Conservation (phyloP, 1,140 invertebrate species). For the Pseudobourletiella spinata region DNA sequence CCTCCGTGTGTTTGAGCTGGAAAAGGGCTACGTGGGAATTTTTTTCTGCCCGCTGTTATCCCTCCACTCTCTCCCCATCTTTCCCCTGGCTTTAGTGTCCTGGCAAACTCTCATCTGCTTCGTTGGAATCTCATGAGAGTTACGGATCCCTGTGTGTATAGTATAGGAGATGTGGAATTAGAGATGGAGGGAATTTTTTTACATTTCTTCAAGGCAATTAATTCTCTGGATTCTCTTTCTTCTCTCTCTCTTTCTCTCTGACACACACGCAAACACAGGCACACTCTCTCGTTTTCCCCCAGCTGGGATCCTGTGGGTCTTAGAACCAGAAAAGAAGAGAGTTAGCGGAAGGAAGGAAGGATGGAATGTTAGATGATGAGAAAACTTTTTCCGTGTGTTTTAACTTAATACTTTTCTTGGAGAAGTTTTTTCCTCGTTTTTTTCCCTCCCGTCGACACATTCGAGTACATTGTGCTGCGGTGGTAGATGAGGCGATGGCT, state of each 20-base stretch:
- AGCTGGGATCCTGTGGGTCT: too few relatives aligned
- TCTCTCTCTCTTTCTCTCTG: not conserved
- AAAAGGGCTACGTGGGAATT: too few relatives aligned
- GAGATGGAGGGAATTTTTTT: constrained; percentile 1
- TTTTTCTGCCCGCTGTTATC: too few relatives aligned
- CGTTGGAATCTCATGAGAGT: too few relatives aligned
- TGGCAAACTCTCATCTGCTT: too few relatives aligned
- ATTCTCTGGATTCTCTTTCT: not conserved
- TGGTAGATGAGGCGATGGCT: not conserved
- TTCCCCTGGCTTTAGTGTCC: too few relatives aligned
- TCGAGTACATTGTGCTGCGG: not conserved
- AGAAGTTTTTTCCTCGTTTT: not conserved
- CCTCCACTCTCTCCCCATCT: not conserved
- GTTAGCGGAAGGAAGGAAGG: too few relatives aligned
- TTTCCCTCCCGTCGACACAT: not conserved
- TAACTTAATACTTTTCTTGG: too few relatives aligned
- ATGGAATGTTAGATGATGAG: too few relatives aligned
- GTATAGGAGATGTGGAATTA: not conserved
- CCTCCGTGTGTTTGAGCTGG: too few relatives aligned
- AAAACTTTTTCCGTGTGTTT: not conserved
- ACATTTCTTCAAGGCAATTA: constrained; percentile 10
- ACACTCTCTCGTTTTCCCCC: not conserved
- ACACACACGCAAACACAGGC: too few relatives aligned
- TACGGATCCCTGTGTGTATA: not conserved
- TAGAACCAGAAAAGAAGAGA: too few relatives aligned